These are phyloP conservation scores for Aepyceros melampus DNA, from an alignment of 2,113 vertebrate species.

Conservation along the genomic window DNA sequence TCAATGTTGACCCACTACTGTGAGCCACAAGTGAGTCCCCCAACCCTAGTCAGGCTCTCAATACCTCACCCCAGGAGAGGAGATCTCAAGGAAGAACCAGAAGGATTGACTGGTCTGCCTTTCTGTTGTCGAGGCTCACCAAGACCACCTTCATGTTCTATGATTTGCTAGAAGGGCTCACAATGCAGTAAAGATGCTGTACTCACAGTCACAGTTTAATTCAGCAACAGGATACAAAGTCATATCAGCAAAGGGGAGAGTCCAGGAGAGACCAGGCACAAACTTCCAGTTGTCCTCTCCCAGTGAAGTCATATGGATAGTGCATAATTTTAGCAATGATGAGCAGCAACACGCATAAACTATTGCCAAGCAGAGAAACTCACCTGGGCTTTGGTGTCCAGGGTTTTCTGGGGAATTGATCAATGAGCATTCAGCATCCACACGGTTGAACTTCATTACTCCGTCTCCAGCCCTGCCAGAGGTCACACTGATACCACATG, in stretches of 20 bases:
- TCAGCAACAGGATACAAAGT: background rate
- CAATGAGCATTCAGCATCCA: background rate
- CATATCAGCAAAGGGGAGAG: background rate
- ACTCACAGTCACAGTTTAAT: background rate
- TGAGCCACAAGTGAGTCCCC: background rate
- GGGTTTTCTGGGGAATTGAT: background rate
- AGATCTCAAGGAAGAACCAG: background rate
- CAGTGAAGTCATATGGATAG: background rate
- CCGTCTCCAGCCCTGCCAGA: background rate
- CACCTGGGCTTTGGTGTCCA: background rate
- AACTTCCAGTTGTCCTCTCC: background rate
- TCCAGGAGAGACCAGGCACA: background rate
- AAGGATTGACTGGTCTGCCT: background rate
- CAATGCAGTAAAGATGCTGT: background rate
- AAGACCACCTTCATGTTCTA: background rate
- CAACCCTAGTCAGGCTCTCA: background rate
- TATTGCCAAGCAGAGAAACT: background rate
- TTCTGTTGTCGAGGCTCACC: background rate
- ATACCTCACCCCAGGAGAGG: background rate
- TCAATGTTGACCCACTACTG: background rate
- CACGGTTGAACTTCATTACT: background rate
- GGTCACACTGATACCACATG: background rate
- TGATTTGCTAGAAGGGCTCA: background rate
- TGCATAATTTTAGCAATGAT: background rate
- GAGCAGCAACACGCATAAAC: background rate